These are phyloP conservation scores for Euproctis similis DNA, from an alignment of 2,888 invertebrate genomes.

Conservation along the genomic window DNA sequence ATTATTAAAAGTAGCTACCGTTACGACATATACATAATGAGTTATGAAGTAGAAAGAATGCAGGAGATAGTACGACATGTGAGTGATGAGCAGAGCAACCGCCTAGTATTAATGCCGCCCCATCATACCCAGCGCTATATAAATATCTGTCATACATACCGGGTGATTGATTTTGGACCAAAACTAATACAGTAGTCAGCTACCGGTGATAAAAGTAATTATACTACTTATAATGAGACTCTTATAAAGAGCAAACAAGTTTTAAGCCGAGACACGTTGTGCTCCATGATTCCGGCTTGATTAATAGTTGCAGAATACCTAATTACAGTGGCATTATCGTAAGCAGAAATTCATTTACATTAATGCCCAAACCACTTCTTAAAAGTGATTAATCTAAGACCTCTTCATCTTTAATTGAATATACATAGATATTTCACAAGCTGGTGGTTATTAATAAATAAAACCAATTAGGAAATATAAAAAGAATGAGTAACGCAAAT, in stretches of 20 bases:
- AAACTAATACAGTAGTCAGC: constrained; percentile 59
- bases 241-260: constrained; percentile 13
- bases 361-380: not conserved
- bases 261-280: constrained; percentile 10
- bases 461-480: too few relatives aligned
- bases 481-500: too few relatives aligned
- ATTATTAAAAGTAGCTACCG: constrained; percentile 30
- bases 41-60: constrained; percentile 57
- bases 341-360: not conserved
- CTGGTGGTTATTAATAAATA: too few relatives aligned
- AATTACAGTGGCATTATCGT: constrained; percentile 17
- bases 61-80: constrained; percentile 44
- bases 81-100: constrained; percentile 37
- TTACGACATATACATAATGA: constrained; percentile 67
- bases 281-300: constrained; percentile 24
- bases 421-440: too few relatives aligned
- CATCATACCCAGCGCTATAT: constrained; percentile 23
- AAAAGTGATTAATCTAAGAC: too few relatives aligned
- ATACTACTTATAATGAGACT: constrained; percentile 27
- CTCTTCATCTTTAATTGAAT: too few relatives aligned
- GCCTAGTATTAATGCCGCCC: constrained; percentile 22
- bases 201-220: constrained; percentile 34
- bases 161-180: constrained; percentile 55
- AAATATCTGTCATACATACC: constrained; percentile 41
- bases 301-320: constrained; percentile 16